Evolutionary conservation across 2,113 vertebrate species (phyloP).

Genomic region (Engystomops pustulosus): DNA sequence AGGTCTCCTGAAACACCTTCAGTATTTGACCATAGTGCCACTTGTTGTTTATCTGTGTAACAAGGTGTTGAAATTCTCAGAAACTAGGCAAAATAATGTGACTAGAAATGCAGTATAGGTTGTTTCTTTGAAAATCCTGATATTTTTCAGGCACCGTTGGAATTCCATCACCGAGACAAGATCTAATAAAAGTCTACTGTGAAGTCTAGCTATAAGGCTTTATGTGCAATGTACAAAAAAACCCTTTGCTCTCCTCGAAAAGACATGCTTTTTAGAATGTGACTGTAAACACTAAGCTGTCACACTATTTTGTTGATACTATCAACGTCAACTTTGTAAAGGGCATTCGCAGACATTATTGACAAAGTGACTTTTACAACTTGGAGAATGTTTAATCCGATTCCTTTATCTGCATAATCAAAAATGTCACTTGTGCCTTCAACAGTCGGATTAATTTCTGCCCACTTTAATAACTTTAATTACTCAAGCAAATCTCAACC

Average conservation of each 20-base stretch:
- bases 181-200: neutral
- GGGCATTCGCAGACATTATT: conserved; percentile 13
- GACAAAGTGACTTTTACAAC: conserved; percentile 21
- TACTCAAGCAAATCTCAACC: conserved; percentile 14
- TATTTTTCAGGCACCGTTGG: neutral
- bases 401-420: conserved; percentile 45
- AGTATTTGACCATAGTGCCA: too few species aligned
- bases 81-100: too few species aligned
- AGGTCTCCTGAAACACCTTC: too few species aligned
- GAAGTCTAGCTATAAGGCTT: neutral
- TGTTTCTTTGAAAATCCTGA: neutral
- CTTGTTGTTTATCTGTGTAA: too few species aligned
- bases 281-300: neutral
- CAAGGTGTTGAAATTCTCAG: too few species aligned
- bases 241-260: neutral
- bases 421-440: conserved; percentile 40
- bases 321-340: conserved; percentile 26
- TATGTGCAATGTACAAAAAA: neutral
- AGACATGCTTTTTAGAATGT: neutral
- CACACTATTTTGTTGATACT: neutral
- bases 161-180: neutral
- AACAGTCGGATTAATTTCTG: conserved; percentile 40
- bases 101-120: neutral
- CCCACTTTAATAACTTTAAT: conserved; percentile 46
- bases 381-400: conserved; percentile 29